These are phyloP conservation scores for Erebia palarica DNA, from an alignment of 2,888 invertebrate species.

Conservation along the genomic window DNA sequence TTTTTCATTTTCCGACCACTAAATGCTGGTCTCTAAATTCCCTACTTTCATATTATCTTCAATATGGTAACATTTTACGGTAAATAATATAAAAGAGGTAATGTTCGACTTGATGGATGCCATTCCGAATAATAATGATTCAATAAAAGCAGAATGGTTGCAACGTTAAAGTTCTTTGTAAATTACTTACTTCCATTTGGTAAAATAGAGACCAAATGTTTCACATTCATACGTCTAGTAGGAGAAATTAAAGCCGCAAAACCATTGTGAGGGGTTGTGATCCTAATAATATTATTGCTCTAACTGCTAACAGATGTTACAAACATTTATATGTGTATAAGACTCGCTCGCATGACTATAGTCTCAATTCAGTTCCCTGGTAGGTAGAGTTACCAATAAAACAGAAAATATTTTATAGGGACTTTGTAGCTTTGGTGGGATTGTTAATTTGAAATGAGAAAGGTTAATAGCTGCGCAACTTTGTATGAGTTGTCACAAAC, in stretches of 20 bases:
- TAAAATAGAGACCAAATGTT: constrained; percentile 27
- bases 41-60: constrained; percentile 10
- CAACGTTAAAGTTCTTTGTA: constrained; percentile 13
- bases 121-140: constrained; percentile 23
- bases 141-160: constrained; percentile 20
- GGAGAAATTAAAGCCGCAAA: constrained; percentile 10
- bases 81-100: constrained; percentile 24
- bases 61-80: constrained; percentile 23
- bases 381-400: neutral
- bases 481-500: neutral
- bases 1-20: constrained; percentile 5
- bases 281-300: constrained; percentile 32
- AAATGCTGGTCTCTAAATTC: neutral
- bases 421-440: neutral
- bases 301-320: constrained; percentile 31
- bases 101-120: constrained; percentile 20
- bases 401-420: neutral
- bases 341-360: neutral
- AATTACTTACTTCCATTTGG: constrained; percentile 30
- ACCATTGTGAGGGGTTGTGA: constrained; percentile 25
- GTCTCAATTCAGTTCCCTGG: neutral
- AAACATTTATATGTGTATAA: neutral
- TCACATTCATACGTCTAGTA: constrained; percentile 22
- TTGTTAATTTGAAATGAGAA: constrained; percentile 11
- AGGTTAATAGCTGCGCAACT: neutral